A percentile compares a stretch with the other conserved stretches of the same genome.
phyloP scores from a whole-genome alignment of 1,140 invertebrate species.

The Eulimnadia texana region DNA sequence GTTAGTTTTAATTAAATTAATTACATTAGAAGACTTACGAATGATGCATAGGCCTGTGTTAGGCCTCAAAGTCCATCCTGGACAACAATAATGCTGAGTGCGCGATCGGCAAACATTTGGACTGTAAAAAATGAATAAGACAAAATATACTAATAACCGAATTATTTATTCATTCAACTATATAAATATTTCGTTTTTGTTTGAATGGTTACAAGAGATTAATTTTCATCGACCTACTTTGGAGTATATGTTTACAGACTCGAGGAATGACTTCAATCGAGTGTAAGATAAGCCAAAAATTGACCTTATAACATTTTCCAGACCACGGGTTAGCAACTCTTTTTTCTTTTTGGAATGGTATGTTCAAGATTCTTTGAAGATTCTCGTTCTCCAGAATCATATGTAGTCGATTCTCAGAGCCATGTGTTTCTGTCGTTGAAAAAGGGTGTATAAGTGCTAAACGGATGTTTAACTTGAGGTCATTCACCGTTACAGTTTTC shows the following conservation, averaged over 20 bases:
- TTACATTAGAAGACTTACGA: slow-evolving; percentile 44
- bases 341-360: no score
- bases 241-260: background rate
- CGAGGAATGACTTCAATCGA: background rate
- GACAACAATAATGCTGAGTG: slow-evolving; percentile 56
- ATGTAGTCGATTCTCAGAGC: no score
- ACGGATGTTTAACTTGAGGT: no score
- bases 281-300: background rate
- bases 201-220: no score
- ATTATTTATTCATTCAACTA: background rate
- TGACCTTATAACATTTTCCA: background rate
- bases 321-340: no score
- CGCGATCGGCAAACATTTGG: slow-evolving; percentile 61
- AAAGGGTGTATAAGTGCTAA: no score
- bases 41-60: slow-evolving; percentile 57
- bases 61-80: slow-evolving; percentile 58
- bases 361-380: no score
- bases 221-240: background rate
- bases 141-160: background rate
- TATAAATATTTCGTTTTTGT: no score
- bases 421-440: no score
- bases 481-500: no score
- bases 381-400: no score
- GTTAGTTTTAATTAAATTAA: background rate
- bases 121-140: slow-evolving; percentile 31